Base-by-base conservation (phyloP, 1,140 invertebrate species). In the Parapsyche elsis region DNA sequence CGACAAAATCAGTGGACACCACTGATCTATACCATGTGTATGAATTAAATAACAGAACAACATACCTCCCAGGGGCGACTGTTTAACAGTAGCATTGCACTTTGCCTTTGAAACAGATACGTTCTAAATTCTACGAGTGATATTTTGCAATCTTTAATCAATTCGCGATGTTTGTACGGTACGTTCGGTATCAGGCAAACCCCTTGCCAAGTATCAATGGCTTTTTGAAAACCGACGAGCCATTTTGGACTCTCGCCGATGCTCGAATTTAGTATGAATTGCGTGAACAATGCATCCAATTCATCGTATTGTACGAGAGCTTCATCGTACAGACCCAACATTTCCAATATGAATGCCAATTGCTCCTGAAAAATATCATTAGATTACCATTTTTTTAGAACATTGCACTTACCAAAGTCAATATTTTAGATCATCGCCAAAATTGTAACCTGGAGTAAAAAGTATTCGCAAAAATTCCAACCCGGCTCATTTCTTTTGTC, bases 291-390 rank as follows among this genome's bases (percentile, higher is more conserved):
- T 75, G 97, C 97, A 91, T 99, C 97, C 83, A 99, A 89, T 90
- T 99, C 97, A 89, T 99, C 97, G 89, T 99, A 99, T 85, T 99
- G 97, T 67, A 99, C 94, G 79, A 99, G 88, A 24, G 97, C 96
- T 89, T 99, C 97, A 84, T 98, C 97, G 87, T 95, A 93, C 70
- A 99, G 89, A 78, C 96, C 96, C 80, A 99, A 88, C 93, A 98
- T 97, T 91, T 98, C 95, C 83, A 98, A 92, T 79, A 97, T 95
- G 90, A 98, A 96, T 71, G 97, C 97, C 83, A 99, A 90, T 90
- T 99, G 96, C 89, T 99, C 97, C 93, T 98, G 91, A 30, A 91
- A 90, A 84, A 86, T 67, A 75, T 49, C 46, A 49, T n/a, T n/a
- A n/a, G n/a, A n/a, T n/a, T n/a, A n/a, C n/a, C n/a, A n/a, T n/a